A percentile compares a stretch with the other conserved stretches of the same genome.
These are phyloP conservation scores for Lerista edwardsae DNA, from an alignment of 2,797 vertebrate genomes.

Conservation along the genomic window DNA sequence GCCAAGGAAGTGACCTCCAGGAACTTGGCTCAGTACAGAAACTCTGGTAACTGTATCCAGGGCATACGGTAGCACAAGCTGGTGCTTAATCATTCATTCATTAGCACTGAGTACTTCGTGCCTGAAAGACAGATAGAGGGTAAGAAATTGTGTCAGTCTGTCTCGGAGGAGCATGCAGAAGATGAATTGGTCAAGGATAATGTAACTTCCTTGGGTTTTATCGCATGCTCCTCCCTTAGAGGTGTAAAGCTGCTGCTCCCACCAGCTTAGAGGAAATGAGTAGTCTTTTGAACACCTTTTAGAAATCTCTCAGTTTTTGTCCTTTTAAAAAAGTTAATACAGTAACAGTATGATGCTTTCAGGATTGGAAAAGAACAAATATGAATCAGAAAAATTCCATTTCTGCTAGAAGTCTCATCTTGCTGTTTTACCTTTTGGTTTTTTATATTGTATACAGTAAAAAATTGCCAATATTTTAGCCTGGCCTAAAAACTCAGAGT, in stretches of 20 bases:
- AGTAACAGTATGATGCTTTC: not conserved
- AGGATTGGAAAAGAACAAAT: not conserved
- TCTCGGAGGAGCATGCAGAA: constrained; percentile 48
- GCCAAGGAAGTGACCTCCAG: constrained; percentile 57
- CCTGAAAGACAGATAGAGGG: constrained; percentile 65
- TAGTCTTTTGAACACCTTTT: constrained; percentile 24
- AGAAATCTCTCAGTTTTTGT: constrained; percentile 40
- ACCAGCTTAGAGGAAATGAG: not conserved
- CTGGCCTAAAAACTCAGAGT: not conserved
- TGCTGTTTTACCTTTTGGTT: not conserved
- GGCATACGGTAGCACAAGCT: constrained; percentile 63
- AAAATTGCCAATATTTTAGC: not conserved
- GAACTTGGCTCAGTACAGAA: constrained; percentile 53
- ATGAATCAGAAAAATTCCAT: not conserved
- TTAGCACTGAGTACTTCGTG: constrained; percentile 51
- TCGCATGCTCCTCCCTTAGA: not conserved
- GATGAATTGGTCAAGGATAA: constrained; percentile 44
- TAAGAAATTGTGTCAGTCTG: constrained; percentile 65
- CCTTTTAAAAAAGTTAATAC: constrained; percentile 30
- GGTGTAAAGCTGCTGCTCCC: constrained; percentile 48
- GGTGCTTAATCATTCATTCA: constrained; percentile 65
- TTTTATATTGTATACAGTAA: not conserved
- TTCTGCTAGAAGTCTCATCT: not conserved
- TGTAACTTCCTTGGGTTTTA: constrained; percentile 36
- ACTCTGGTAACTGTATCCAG: constrained; percentile 67